Base-by-base conservation (phyloP, 2,797 vertebrate genomes). In the Champsocephalus esox region DNA sequence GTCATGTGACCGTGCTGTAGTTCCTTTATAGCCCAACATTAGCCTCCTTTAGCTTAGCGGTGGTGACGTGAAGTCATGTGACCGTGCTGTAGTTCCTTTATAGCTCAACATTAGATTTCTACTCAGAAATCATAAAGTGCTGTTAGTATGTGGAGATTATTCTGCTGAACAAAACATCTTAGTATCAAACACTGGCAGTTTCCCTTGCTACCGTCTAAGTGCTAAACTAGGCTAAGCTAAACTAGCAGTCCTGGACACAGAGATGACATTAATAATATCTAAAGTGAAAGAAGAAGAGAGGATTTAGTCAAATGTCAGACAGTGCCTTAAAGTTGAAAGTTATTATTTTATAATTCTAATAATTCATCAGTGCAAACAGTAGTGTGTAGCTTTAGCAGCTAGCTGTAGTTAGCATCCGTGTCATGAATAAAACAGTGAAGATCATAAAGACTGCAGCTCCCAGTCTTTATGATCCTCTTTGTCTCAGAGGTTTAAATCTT, bases 391-490 rank as follows among this genome's bases (percentile, higher is more conserved):
- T 46, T 11, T 13, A 32, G 46, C 12, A 4, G 14, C 32, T n/a
- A 13, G 55, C n/a, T 38, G 34, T 38, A 38, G 34, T 38, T 38
- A 38, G 34, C 34, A 38, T 38, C 34, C 34, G 34, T 38, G 34
- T 38, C 1, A 7, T 9, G 34, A 38, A 38, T 38, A 38, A 38
- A 38, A 38, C 67, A 60, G 45, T 50, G 17, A 21, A 28, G 34
- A 4, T 57, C 56, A 38, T 12, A 46, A 56, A 67, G 43, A 34
- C 24, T 34, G 56, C 66, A 38, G 66, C 45, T 17, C 50, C 59
- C 44, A 48, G 28, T 58, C 32, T n/a, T 49, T 21, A 38, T 38
- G 34, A 38, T 38, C 34, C 8, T 38, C 34, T 38, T 28, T 28
- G 28, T 28, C 28, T 28, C 28, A 28, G 28, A 28, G 38, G 34